Conservation (phyloP, 2,888 invertebrate species). For the Petrolisthes manimaculis region DNA sequence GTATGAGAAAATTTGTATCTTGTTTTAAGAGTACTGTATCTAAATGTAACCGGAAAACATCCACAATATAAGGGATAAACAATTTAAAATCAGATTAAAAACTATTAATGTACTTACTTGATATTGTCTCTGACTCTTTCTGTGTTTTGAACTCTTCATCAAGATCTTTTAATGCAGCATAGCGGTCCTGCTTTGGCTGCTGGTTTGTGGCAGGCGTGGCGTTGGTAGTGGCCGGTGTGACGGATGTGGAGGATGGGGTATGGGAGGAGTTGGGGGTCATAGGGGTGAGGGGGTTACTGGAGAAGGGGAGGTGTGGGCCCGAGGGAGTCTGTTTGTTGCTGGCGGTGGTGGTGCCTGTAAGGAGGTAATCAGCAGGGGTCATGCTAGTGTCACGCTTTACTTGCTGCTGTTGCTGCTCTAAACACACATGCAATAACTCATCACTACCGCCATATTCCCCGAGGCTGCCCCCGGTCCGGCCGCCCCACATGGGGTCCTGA, state of each 20-base stretch:
- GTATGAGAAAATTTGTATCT: no score
- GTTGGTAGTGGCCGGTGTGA: slow-evolving; percentile 67
- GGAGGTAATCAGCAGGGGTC: slow-evolving; percentile 47
- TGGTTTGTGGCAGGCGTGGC: slow-evolving; percentile 68
- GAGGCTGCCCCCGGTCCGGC: slow-evolving; percentile 32
- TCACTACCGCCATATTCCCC: slow-evolving; percentile 30
- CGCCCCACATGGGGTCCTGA: slow-evolving; percentile 4
- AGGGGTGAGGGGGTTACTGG: slow-evolving; percentile 52
- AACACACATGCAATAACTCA: slow-evolving; percentile 42
- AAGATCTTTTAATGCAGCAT: slow-evolving; percentile 94
- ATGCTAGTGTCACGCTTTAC: slow-evolving; percentile 42
- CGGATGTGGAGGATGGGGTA: slow-evolving; percentile 60
- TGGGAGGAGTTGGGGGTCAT: slow-evolving; percentile 46
- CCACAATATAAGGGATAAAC: no score
- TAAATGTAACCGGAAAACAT: no score
- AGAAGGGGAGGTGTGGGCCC: slow-evolving; percentile 46
- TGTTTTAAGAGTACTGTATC: no score
- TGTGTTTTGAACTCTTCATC: slow-evolving; percentile 76
- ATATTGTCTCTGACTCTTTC: slow-evolving; percentile 48
- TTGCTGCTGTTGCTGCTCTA: slow-evolving; percentile 19
- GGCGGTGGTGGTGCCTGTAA: slow-evolving; percentile 57
- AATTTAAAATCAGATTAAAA: no score
- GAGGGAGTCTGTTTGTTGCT: slow-evolving; percentile 54
- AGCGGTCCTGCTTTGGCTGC: slow-evolving; percentile 81
- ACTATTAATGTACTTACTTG: slow-evolving; percentile 37